Evolutionary conservation across 2,113 vertebrate species (phyloP).

Genomic region (Cepphus grylle): DNA sequence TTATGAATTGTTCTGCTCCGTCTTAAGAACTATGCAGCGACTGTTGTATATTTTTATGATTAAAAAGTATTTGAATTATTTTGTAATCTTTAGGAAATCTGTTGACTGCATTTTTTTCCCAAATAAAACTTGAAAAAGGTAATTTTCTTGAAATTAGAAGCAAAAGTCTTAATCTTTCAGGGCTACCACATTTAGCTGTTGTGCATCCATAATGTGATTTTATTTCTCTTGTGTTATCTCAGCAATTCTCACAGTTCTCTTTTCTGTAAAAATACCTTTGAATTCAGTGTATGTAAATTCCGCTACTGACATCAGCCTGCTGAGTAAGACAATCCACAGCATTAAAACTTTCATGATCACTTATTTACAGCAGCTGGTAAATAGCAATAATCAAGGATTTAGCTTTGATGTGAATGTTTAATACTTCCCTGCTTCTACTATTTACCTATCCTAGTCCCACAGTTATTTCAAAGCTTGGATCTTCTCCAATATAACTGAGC

Average conservation of each 20-base stretch:
- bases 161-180: conserved; percentile 28
- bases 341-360: conserved; percentile 55
- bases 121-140: conserved; percentile 37
- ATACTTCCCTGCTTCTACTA: conserved; percentile 35
- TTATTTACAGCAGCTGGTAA: conserved; percentile 52
- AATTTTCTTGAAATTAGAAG: conserved; percentile 48
- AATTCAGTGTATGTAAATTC: conserved; percentile 64
- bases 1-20: not conserved
- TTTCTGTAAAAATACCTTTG: conserved; percentile 57
- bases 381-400: conserved; percentile 44
- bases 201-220: not conserved
- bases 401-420: conserved; percentile 32
- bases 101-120: not conserved
- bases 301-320: conserved; percentile 52
- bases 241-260: conserved; percentile 38
- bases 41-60: not conserved
- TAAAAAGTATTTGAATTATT: not conserved
- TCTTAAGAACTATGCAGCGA: not conserved
- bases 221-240: conserved; percentile 23
- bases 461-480: not conserved
- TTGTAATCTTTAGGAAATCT: not conserved
- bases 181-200: not conserved
- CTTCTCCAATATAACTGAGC: not conserved
- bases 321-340: conserved; percentile 68
- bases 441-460: conserved; percentile 22